These are phyloP conservation scores for Bombus vancouverensis DNA, from an alignment of 1,140 invertebrate species.

Conservation along the genomic window DNA sequence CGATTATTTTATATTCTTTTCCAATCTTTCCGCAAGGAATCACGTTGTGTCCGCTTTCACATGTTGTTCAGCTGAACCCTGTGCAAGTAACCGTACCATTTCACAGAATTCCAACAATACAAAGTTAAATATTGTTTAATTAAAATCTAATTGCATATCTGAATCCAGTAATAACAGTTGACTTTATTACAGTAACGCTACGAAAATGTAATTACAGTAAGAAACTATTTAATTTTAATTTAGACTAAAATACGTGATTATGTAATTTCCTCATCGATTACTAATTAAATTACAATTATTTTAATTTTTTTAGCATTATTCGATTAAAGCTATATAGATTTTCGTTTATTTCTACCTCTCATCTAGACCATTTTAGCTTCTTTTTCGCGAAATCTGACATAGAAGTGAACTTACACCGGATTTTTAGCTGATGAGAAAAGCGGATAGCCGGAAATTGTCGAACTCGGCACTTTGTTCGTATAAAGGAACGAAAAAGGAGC, in stretches of 20 bases:
- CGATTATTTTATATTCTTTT: no score
- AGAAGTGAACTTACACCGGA: neutral
- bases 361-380: neutral
- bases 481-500: neutral
- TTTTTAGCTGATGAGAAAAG: constrained; percentile 12
- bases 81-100: neutral
- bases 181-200: neutral
- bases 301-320: neutral
- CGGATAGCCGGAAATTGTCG: constrained; percentile 26
- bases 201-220: no score
- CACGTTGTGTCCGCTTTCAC: no score
- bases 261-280: neutral
- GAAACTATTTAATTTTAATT: neutral
- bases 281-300: no score
- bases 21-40: no score
- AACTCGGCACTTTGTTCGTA: constrained; percentile 33
- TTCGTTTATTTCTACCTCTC: neutral
- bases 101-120: neutral
- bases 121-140: neutral
- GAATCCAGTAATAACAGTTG: neutral
- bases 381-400: neutral
- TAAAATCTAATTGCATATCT: neutral
- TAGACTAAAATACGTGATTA: neutral
- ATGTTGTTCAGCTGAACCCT: no score
- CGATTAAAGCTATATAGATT: neutral